Evolutionary conservation across 2,797 vertebrate genomes (phyloP).

Genomic region (Bradypodion ventrale): DNA sequence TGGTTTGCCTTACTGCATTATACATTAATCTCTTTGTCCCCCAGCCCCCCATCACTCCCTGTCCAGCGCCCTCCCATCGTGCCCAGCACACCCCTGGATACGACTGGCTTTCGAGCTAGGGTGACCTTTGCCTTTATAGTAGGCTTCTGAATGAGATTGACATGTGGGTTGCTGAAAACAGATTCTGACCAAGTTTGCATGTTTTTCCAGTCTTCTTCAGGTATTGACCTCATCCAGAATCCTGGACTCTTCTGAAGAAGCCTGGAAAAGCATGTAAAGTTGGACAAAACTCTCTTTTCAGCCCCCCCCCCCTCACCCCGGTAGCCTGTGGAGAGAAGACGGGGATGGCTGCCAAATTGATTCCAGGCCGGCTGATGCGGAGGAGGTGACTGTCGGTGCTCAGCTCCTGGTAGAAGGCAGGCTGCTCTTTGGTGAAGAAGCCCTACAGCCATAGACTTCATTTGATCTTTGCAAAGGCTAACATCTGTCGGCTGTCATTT

Average conservation of each 20-base stretch:
- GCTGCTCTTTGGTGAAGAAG: conserved; percentile 83
- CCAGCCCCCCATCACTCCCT: no score
- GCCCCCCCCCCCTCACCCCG: no score
- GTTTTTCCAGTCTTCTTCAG: no score
- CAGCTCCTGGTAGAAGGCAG: conserved; percentile 70
- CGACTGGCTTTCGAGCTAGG: no score
- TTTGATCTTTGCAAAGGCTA: conserved; percentile 99
- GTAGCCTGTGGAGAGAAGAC: conserved; percentile 62
- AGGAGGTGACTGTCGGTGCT: conserved; percentile 74
- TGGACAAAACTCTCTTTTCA: conserved; percentile 83
- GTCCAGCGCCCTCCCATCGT: no score
- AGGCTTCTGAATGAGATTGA: no score
- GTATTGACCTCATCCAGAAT: conserved; percentile 13
- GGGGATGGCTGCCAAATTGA: conserved; percentile 73
- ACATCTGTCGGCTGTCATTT: conserved; percentile 99
- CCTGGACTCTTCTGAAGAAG: conserved; percentile 1
- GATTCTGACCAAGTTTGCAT: no score
- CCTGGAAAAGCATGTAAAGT: conserved; percentile 57
- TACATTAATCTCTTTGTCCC: no score
- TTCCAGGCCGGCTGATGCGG: conserved; percentile 64
- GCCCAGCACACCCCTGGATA: no score
- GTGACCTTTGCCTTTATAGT: no score
- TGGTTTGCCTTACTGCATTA: no score
- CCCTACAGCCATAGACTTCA: conserved; percentile 95
- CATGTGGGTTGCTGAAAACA: no score